Evolutionary conservation across 2,113 vertebrate species (phyloP), one percentile per base, ranked within the genome.

Genomic region (Mormoops blainvillei): DNA sequence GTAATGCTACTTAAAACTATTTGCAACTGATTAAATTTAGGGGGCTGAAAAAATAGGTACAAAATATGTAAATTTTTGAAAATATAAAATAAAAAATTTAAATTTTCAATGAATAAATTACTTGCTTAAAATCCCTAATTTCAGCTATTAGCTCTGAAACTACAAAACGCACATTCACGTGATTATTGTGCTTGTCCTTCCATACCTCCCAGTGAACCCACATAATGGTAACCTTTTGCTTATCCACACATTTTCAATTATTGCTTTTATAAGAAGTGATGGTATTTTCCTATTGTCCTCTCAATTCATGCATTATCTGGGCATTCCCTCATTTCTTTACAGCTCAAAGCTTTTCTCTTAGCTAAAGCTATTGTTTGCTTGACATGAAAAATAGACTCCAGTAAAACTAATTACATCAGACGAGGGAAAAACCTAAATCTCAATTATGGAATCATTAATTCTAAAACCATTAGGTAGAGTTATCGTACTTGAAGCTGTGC

Each of bases 371-470:
- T 20, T 95, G 91, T 89, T 89, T 52, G 26, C 33, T 41, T 91
- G 93, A 94, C 96, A 92, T 94, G 93, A 97, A 96, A 96, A 97
- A 96, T 78, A 58, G 89, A 56, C 22, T 91, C 50, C 36, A 73
- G 81, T 56, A 93, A 91, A 93, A 96, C 74, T 81, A 97, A 97
- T 97, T 92, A 94, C 65, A 95, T 68, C 45, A 89, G 92, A 85
- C 82, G 73, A 93, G 48, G 45, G 67, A n/a, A 96, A 96, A 96
- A 50, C 15, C 28, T 84, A 73, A 93, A 93, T 90, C 89, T 93
- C 89, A 93, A 94, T 95, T 96, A 94, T 63, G 10, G 76, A 89
- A 90, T 81, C 95, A 95, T 97, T 96, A 95, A 93, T 95, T 95
- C 89, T 56, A 87, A 95, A 96, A 93, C 43, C 86, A 95, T 93